Percentiles rank a stretch among this genome's conserved stretches.
Conservation (phyloP, 2,797 vertebrate genomes). For the Urosaurus nigricauda region DNA sequence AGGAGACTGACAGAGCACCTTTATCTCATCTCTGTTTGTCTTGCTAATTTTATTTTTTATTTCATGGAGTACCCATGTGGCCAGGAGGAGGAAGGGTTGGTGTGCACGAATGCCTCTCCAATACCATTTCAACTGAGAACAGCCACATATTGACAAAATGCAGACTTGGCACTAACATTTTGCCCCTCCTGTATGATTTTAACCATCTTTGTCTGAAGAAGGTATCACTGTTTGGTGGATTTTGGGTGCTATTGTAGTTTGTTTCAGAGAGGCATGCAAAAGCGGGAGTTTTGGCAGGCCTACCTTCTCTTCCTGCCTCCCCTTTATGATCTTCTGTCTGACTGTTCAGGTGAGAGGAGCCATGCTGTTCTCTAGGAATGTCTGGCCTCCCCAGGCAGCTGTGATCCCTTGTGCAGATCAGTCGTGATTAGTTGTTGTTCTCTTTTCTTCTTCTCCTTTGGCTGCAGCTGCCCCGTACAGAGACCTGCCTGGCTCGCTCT, state of each 20-base stretch:
- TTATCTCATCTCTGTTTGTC: neutral
- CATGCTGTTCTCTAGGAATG: neutral
- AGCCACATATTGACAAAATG: too few species aligned
- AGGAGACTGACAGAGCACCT: neutral
- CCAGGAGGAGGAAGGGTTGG: too few species aligned
- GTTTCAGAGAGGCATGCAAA: neutral
- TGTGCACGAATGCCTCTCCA: too few species aligned
- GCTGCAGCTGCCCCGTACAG: conserved; percentile 92
- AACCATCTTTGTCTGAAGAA: too few species aligned
- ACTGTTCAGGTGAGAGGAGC: neutral
- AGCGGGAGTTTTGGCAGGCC: neutral
- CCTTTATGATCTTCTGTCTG: neutral
- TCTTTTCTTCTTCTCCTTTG: neutral
- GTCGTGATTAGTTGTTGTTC: neutral
- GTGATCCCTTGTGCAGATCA: neutral
- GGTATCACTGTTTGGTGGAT: too few species aligned
- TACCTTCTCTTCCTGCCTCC: neutral
- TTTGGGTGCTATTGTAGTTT: neutral
- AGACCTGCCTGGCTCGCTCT: conserved; percentile 94
- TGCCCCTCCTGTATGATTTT: too few species aligned
- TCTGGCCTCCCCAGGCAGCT: neutral
- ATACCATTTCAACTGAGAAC: too few species aligned
- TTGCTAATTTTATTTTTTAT: too few species aligned
- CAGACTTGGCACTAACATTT: too few species aligned
- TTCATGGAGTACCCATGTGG: too few species aligned